A percentile compares a stretch with the other conserved stretches of the same genome.
phyloP scores from a whole-genome alignment of 2,797 vertebrate genomes.

The Euphonia xanthogaster region DNA sequence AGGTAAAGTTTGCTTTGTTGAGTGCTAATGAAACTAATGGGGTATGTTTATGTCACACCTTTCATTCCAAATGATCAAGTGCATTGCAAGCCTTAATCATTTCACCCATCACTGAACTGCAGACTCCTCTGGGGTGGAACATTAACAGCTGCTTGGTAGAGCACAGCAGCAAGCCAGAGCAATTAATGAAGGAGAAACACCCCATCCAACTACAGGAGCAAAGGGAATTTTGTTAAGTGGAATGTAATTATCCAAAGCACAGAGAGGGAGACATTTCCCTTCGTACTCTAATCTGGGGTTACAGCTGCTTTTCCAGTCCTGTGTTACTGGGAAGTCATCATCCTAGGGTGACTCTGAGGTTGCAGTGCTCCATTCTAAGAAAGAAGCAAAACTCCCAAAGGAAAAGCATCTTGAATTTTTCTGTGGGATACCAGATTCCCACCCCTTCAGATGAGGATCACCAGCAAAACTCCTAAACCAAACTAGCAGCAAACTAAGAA shows the following conservation, averaged over 20 bases:
- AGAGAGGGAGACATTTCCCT: background rate
- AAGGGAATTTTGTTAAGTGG: constrained; percentile 43
- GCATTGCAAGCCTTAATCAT: constrained; percentile 28
- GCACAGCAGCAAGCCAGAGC: constrained; percentile 39
- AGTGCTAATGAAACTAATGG: constrained; percentile 56
- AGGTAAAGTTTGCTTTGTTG: constrained; percentile 48
- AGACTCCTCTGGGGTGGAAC: constrained; percentile 59
- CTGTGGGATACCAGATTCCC: background rate
- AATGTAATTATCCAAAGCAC: constrained; percentile 31
- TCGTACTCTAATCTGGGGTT: background rate
- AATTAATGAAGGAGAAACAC: constrained; percentile 50
- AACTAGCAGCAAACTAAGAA: background rate
- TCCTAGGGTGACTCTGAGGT: background rate
- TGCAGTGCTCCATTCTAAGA: background rate
- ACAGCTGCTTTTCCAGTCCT: background rate
- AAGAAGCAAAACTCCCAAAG: background rate
- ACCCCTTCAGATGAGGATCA: background rate
- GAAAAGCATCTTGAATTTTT: background rate
- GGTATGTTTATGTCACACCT: constrained; percentile 46
- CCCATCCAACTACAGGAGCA: background rate
- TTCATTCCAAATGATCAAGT: constrained; percentile 51
- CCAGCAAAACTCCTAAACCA: background rate
- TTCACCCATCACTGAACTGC: constrained; percentile 54
- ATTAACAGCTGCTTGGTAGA: constrained; percentile 45
- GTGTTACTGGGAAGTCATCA: background rate